These are phyloP conservation scores for Pitta sordida DNA, from an alignment of 2,113 vertebrate genomes.

Conservation along the genomic window DNA sequence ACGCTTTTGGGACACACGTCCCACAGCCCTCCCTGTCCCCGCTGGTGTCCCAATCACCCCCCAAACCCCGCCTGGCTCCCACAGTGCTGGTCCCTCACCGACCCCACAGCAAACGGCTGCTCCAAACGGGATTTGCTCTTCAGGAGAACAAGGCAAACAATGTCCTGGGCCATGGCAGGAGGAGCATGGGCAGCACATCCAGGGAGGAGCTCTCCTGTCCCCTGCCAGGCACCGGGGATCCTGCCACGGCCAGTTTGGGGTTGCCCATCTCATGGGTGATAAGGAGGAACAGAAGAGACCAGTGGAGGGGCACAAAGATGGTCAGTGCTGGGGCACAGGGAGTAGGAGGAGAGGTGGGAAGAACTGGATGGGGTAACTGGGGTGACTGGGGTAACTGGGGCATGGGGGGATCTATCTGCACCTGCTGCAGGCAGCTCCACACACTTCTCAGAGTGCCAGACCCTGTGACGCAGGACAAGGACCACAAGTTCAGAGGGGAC, in stretches of 20 bases:
- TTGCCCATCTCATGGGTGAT: background rate
- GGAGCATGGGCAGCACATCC: rapidly evolving
- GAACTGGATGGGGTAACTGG: background rate
- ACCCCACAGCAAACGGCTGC: rapidly evolving
- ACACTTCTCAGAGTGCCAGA: background rate
- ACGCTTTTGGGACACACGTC: background rate
- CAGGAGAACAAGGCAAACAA: background rate
- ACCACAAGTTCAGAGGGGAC: too few relatives aligned
- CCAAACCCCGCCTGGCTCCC: background rate
- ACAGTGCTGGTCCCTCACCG: rapidly evolving
- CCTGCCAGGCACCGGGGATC: background rate
- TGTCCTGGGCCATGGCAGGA: background rate
- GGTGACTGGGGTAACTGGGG: background rate
- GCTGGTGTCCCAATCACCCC: background rate
- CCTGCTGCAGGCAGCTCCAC: background rate
- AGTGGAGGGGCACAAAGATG: background rate
- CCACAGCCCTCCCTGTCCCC: background rate
- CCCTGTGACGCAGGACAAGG: background rate
- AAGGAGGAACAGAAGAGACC: background rate
- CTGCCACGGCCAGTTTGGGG: rapidly evolving
- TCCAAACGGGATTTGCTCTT: background rate
- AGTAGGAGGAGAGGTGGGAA: background rate
- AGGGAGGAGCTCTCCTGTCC: background rate
- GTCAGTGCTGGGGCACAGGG: background rate
- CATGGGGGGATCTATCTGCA: background rate